These are phyloP conservation scores for Littorina saxatilis DNA, from an alignment of 1,140 invertebrate genomes.

Conservation along the genomic window DNA sequence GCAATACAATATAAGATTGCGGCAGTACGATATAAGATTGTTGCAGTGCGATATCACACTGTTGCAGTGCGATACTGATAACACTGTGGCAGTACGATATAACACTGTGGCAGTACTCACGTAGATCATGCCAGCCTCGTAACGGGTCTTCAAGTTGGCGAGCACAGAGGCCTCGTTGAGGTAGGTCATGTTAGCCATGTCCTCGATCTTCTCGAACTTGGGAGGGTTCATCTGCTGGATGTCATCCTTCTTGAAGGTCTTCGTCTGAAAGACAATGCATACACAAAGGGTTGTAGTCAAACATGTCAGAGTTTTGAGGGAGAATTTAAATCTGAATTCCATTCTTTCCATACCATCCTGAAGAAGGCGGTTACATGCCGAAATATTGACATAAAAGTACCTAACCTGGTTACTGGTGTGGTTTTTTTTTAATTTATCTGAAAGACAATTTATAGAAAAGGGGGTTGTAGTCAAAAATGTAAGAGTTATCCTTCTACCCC, in stretches of 20 bases:
- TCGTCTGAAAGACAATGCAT: constrained; percentile 57
- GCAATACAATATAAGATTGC: too few relatives aligned
- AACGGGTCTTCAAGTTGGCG: constrained; percentile 98
- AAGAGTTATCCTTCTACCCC: too few relatives aligned
- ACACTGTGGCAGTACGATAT: too few relatives aligned
- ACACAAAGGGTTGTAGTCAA: constrained; percentile 67
- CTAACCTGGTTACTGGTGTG: too few relatives aligned
- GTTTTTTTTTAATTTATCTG: background rate
- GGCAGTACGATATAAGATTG: too few relatives aligned
- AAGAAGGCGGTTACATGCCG: too few relatives aligned
- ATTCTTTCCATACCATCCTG: too few relatives aligned
- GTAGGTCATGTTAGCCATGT: constrained; percentile 99
- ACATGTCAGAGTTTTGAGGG: too few relatives aligned
- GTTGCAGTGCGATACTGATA: too few relatives aligned
- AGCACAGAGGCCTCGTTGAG: constrained; percentile 99
- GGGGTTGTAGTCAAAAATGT: background rate
- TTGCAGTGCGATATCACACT: too few relatives aligned
- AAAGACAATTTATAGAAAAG: background rate
- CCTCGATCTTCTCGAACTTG: constrained; percentile 99
- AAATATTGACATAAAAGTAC: too few relatives aligned
- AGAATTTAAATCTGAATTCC: background rate
- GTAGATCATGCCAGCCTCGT: constrained; percentile 98
- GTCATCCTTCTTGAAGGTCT: constrained; percentile 97
- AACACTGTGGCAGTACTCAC: too few relatives aligned
- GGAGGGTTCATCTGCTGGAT: constrained; percentile 99